Evolutionary conservation across 2,113 vertebrate species (phyloP).

Genomic region (Cathartes aura): DNA sequence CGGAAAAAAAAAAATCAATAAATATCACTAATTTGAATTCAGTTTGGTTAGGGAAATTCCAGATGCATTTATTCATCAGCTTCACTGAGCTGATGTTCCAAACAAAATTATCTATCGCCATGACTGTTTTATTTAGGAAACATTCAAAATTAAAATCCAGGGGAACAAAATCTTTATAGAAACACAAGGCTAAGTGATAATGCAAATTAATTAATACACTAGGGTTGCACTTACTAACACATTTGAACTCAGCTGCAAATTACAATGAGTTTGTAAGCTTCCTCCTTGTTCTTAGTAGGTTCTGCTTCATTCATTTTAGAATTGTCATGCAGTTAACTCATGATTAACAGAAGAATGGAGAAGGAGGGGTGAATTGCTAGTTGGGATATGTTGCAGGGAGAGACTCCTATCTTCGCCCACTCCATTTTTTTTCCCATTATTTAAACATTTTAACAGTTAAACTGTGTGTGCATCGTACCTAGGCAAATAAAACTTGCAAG

Average conservation of each 20-base stretch:
- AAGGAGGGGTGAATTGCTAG: background rate
- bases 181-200: background rate
- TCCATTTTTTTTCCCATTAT: background rate
- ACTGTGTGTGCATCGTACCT: background rate
- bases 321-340: background rate
- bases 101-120: background rate
- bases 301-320: conserved; percentile 23
- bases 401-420: background rate
- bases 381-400: background rate
- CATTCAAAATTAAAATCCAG: conserved; percentile 12
- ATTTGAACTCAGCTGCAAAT: background rate
- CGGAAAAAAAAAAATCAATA: background rate
- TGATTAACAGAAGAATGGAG: background rate
- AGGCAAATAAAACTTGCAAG: background rate
- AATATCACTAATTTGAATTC: background rate
- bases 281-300: background rate
- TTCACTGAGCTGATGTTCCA: conserved; percentile 7
- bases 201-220: conserved; percentile 46
- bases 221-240: conserved; percentile 1
- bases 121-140: background rate
- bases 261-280: background rate
- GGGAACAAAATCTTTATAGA: background rate
- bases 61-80: conserved; percentile 6
- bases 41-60: background rate
- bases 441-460: conserved; percentile 4